These are phyloP conservation scores for Prinia subflava DNA, from an alignment of 2,113 vertebrate species.

Conservation along the genomic window DNA sequence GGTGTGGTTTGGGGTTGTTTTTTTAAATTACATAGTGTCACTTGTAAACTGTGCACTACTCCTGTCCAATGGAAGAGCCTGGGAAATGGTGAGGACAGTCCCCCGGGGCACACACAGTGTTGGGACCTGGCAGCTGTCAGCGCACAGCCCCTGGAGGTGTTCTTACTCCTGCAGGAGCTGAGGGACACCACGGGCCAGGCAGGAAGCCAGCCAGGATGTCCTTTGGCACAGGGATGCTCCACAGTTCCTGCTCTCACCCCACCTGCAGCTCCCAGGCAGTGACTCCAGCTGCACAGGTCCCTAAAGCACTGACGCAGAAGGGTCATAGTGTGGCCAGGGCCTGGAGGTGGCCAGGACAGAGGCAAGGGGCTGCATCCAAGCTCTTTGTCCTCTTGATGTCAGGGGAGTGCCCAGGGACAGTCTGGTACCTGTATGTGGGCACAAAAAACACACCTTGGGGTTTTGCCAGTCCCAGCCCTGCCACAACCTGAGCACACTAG, in stretches of 20 bases:
- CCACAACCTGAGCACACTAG: background rate
- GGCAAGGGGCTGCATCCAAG: background rate
- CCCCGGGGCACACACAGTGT: background rate
- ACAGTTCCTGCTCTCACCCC: background rate
- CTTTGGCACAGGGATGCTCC: background rate
- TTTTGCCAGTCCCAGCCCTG: background rate
- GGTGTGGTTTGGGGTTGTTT: background rate
- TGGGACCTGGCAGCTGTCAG: background rate
- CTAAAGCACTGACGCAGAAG: background rate
- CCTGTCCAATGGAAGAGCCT: background rate
- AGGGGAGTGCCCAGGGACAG: background rate
- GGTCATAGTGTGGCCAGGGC: background rate
- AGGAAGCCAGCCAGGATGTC: background rate
- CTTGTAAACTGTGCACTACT: background rate
- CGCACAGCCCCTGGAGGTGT: background rate
- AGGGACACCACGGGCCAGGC: background rate
- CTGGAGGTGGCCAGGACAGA: background rate
- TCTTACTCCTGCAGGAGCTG: background rate
- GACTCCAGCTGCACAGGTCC: background rate
- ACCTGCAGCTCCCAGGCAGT: rapidly evolving
- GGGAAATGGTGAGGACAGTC: background rate
- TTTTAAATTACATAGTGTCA: background rate
- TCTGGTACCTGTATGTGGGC: rapidly evolving
- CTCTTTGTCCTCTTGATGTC: background rate
- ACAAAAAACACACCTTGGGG: background rate